Evolutionary conservation across 2,888 invertebrate species (phyloP), one percentile per base, ranked within the genome.

Genomic region (Hydraecia micacea): DNA sequence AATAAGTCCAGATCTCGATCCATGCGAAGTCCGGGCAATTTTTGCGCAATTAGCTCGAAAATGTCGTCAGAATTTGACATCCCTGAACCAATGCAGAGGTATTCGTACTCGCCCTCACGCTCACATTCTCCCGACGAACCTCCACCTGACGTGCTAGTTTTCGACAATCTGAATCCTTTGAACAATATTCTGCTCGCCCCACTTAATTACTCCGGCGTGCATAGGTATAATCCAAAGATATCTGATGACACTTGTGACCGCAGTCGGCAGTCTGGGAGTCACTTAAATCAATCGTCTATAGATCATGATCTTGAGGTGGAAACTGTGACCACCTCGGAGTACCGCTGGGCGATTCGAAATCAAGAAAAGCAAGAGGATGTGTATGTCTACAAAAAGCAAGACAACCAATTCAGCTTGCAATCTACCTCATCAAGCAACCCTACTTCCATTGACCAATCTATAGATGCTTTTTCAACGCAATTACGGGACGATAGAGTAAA

Each of bases 91-190:
- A 63, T 55, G n/a, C 46, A 74, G 63, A 71, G 46, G 18, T 32
- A n/a, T 36, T 2, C 11, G 6, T 3, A 63, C n/a, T 18, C 36
- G 11, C 36, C 65, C n/a, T 13, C 66, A 6, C n/a, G 25, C n/a
- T n/a, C 70, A 6, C 25, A n/a, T 9, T 36, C 62, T 8, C 46
- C 62, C 0, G 15, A 5, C 0, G 60, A 73, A n/a, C 46, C 49
- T 11, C 5, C 52, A 0, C 0, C 67, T 11, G 36, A 49, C 0
- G 91, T 94, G 0, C 79, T 96, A 63, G 85, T 94, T 8, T 96
- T 96, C 66, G 96, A 96, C 73, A 93, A 91, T 8, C 36, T 77
- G 0, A 96, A 96, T 82, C 96, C 97, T 0, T 86, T 96, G 21
- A 96, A 96, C 77, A 96, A 96, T 80, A 86, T 97, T 4, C 70